Evolutionary conservation across 2,888 invertebrate genomes (phyloP).

Genomic region (Chymomyza caudatula): DNA sequence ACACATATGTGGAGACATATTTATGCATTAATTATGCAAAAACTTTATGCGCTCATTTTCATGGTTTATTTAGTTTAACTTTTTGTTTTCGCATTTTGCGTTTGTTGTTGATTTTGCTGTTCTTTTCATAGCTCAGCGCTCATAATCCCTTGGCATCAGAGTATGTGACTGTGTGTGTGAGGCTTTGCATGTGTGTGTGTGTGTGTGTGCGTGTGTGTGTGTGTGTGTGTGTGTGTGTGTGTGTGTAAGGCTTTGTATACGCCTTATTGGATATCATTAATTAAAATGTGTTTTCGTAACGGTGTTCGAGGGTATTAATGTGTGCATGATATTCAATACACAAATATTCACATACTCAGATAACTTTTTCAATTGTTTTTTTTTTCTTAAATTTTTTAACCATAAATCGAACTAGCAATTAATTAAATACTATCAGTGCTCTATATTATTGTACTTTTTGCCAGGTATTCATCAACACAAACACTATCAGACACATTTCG

Average conservation of each 20-base stretch:
- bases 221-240: slow-evolving; percentile 11
- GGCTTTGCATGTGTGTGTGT: slow-evolving; percentile 7
- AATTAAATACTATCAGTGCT: background rate
- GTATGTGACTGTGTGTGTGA: slow-evolving; percentile 6
- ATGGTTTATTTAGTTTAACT: slow-evolving; percentile 27
- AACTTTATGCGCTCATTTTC: slow-evolving; percentile 46
- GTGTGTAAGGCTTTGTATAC: background rate
- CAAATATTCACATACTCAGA: too few relatives aligned
- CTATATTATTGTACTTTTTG: background rate
- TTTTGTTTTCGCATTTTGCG: background rate
- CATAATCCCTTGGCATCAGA: slow-evolving; percentile 36
- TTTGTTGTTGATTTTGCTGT: slow-evolving; percentile 15
- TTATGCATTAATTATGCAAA: slow-evolving; percentile 68
- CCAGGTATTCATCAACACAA: too few relatives aligned
- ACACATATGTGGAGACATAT: slow-evolving; percentile 38
- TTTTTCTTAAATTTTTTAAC: background rate
- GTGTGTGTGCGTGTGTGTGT: slow-evolving; percentile 3
- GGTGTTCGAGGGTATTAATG: background rate
- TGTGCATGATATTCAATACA: background rate
- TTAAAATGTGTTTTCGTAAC: slow-evolving; percentile 48
- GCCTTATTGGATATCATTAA: slow-evolving; percentile 57
- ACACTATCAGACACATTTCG: too few relatives aligned
- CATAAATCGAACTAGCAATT: background rate
- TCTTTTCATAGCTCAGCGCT: slow-evolving; percentile 33
- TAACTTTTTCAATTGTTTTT: background rate